Percentiles rank a stretch among this genome's conserved stretches.
Conservation (phyloP, 2,888 invertebrate species). For the Polylopha cassiicola region DNA sequence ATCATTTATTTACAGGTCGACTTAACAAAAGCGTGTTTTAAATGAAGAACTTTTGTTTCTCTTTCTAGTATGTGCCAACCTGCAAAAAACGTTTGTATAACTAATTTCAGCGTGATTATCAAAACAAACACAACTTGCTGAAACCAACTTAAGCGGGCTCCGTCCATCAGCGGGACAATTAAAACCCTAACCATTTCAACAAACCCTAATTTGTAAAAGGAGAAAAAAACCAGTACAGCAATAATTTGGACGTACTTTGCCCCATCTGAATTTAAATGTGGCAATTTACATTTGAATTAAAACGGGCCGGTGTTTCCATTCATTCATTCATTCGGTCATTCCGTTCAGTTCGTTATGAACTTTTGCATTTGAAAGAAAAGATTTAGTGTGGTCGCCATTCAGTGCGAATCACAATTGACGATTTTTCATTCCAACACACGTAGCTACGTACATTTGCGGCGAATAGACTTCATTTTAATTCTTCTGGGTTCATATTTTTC, state of each 20-base stretch:
- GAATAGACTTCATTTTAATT: too few species aligned
- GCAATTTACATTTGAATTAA: constrained; percentile 58
- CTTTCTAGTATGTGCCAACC: too few species aligned
- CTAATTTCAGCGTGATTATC: too few species aligned
- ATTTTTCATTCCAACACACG: constrained; percentile 9
- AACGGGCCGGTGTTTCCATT: constrained; percentile 29
- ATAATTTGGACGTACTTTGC: constrained; percentile 34
- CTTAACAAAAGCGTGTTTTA: too few species aligned
- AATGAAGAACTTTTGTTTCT: too few species aligned
- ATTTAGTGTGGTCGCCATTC: constrained; percentile 17
- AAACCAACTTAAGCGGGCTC: too few species aligned
- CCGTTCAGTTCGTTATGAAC: constrained; percentile 12
- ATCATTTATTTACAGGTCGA: too few species aligned
- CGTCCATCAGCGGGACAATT: too few species aligned
- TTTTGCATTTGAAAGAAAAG: constrained; percentile 12
- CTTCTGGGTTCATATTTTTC: too few species aligned
- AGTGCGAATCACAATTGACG: constrained; percentile 15
- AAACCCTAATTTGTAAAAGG: constrained; percentile 9
- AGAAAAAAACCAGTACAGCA: constrained; percentile 21
- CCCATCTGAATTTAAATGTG: constrained; percentile 46
- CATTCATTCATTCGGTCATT: constrained; percentile 6
- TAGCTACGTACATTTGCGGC: constrained; percentile 2
- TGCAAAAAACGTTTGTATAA: too few species aligned
- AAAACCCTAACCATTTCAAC: too few species aligned
- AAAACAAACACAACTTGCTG: too few species aligned